A percentile compares a stretch with the other conserved stretches of the same genome.
Evolutionary conservation across 2,113 vertebrate genomes (phyloP).

Genomic region (Pachycephala philippinensis): DNA sequence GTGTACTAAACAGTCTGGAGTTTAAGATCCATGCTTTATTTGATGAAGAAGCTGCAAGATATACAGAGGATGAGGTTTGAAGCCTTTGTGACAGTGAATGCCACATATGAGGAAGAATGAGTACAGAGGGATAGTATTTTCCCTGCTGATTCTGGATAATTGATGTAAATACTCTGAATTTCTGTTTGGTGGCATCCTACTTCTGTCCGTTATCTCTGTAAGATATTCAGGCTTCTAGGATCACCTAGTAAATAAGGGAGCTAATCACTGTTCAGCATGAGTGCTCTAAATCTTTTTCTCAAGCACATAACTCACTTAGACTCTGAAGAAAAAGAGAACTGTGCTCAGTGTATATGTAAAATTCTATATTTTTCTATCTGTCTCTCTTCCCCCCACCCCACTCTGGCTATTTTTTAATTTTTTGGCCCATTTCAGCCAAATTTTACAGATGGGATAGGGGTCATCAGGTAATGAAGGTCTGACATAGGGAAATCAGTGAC

Average conservation of each 20-base stretch:
- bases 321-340: not conserved
- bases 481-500: not conserved
- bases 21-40: not conserved
- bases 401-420: not conserved
- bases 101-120: not conserved
- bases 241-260: not conserved
- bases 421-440: not conserved
- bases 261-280: not conserved
- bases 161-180: not conserved
- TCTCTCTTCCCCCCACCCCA: not conserved
- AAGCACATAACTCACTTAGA: not conserved
- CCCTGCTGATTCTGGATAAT: not conserved
- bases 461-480: not conserved
- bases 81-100: not conserved
- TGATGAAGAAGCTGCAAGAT: not conserved
- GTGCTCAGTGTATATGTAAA: not conserved
- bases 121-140: not conserved
- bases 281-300: slow-evolving; percentile 1
- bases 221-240: not conserved
- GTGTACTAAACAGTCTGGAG: not conserved
- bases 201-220: not conserved
- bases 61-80: not conserved
- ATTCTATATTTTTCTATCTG: not conserved
- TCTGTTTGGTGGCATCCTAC: not conserved
- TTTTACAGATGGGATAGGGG: not conserved